Evolutionary conservation across 2,113 vertebrate species (phyloP).

Genomic region (Talpa occidentalis): DNA sequence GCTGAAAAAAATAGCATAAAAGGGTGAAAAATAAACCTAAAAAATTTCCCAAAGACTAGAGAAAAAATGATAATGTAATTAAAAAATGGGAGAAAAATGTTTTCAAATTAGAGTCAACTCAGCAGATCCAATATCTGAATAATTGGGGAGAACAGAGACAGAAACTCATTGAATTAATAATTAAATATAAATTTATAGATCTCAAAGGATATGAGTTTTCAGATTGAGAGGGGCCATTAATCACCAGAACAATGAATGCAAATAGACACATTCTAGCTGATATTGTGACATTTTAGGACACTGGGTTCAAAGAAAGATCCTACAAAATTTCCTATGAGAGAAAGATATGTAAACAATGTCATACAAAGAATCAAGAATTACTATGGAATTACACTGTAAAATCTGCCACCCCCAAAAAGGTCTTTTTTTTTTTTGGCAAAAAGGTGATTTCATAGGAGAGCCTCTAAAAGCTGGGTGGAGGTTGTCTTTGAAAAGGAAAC

Average conservation of each 20-base stretch:
- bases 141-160: not conserved
- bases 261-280: not conserved
- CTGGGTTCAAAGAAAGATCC: not conserved
- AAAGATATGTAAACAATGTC: not conserved
- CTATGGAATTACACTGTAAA: not conserved
- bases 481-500: too few relatives aligned
- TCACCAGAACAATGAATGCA: not conserved
- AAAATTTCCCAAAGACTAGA: not conserved
- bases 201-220: not conserved
- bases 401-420: too few relatives aligned
- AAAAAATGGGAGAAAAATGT: not conserved
- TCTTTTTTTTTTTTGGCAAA: too few relatives aligned
- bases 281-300: slow-evolving; percentile 8
- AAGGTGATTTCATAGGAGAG: too few relatives aligned
- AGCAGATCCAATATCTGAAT: not conserved
- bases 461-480: too few relatives aligned
- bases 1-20: not conserved
- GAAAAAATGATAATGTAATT: not conserved
- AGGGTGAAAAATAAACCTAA: not conserved
- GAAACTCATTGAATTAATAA: not conserved
- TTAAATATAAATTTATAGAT: not conserved
- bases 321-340: not conserved
- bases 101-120: not conserved
- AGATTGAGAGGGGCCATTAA: not conserved
- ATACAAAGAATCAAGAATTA: not conserved